A percentile compares a stretch with the other conserved stretches of the same genome.
Evolutionary conservation across 2,113 vertebrate species (phyloP).

Genomic region (Anoura caudifer): DNA sequence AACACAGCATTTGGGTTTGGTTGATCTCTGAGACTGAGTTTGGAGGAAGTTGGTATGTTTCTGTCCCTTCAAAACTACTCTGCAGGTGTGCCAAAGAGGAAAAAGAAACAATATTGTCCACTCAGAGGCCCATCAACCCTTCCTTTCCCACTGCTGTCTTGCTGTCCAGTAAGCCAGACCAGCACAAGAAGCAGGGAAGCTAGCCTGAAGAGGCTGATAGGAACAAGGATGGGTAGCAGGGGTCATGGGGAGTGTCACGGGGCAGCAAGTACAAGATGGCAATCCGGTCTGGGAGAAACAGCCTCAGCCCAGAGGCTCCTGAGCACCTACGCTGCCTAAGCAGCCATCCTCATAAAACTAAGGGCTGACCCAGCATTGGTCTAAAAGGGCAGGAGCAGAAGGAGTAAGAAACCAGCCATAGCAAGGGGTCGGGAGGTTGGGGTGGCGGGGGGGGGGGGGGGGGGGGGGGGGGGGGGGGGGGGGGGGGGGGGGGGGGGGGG

Average conservation of each 20-base stretch:
- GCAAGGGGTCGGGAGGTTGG: no score
- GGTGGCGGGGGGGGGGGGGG: rapidly evolving
- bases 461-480: rapidly evolving
- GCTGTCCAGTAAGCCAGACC: not conserved
- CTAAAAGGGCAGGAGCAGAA: not conserved
- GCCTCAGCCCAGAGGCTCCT: not conserved
- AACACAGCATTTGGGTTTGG: not conserved
- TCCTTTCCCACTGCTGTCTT: not conserved
- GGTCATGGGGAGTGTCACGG: not conserved
- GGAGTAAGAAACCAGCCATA: not conserved
- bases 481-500: rapidly evolving
- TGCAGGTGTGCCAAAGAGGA: not conserved
- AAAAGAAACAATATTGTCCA: not conserved
- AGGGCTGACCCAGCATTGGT: not conserved
- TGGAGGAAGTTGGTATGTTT: not conserved
- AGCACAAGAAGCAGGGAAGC: not conserved
- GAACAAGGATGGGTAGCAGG: not conserved
- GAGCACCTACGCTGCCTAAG: not conserved
- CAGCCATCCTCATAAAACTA: not conserved
- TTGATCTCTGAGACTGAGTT: not conserved
- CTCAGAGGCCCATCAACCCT: rapidly evolving
- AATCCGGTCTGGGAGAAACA: not conserved
- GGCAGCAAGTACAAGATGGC: not conserved
- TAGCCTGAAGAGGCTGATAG: not conserved
- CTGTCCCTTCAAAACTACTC: not conserved